Evolutionary conservation across 2,888 invertebrate genomes (phyloP).

Genomic region (Drepanosiphum platanoidis): DNA sequence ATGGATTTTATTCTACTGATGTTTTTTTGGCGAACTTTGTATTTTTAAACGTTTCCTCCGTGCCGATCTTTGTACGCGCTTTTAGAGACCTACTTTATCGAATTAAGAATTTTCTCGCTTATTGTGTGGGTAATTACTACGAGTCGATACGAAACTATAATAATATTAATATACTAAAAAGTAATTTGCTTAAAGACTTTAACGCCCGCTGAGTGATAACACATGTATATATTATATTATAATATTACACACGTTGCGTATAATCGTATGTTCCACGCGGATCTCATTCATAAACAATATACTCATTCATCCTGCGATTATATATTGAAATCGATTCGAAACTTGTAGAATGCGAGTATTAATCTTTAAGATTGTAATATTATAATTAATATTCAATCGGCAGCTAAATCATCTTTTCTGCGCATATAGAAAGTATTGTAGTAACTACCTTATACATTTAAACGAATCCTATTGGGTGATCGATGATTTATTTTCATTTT

Average conservation of each 20-base stretch:
- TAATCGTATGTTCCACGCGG: not conserved
- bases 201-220: constrained; percentile 35
- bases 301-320: not conserved
- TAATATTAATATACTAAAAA: not conserved
- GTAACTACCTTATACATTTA: too few species aligned
- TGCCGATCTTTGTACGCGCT: constrained; percentile 2
- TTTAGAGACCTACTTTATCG: not conserved
- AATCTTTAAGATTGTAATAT: not conserved
- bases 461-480: too few species aligned
- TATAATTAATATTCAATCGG: not conserved
- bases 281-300: not conserved
- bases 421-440: too few species aligned
- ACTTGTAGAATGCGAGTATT: too few species aligned
- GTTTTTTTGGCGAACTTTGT: not conserved
- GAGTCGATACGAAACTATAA: not conserved
- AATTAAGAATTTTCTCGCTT: constrained; percentile 32
- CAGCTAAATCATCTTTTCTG: too few species aligned
- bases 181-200: constrained; percentile 27
- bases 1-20: not conserved
- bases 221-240: not conserved
- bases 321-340: not conserved
- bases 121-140: not conserved
- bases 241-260: not conserved
- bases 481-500: too few species aligned
- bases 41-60: not conserved